These are phyloP conservation scores for Ypsolopha scabrella DNA, from an alignment of 2,888 invertebrate species.

Conservation along the genomic window DNA sequence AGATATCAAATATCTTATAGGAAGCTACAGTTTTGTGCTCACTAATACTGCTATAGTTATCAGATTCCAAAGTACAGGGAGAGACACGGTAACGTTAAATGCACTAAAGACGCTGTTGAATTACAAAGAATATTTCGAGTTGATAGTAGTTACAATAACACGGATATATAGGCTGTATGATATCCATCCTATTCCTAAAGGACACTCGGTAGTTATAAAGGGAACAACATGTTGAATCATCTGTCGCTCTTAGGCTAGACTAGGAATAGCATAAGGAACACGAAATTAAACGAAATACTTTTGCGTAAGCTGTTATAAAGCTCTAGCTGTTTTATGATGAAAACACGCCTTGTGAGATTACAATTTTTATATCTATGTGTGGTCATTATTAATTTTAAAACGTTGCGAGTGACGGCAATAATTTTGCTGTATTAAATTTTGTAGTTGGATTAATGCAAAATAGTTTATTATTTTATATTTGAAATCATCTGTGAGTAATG, in stretches of 20 bases:
- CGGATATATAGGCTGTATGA: slow-evolving; percentile 11
- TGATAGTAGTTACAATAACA: not conserved
- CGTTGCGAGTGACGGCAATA: slow-evolving; percentile 32
- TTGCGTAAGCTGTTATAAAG: slow-evolving; percentile 31
- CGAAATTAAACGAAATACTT: slow-evolving; percentile 39
- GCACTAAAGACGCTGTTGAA: slow-evolving; percentile 14
- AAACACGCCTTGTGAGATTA: slow-evolving; percentile 49
- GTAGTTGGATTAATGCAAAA: not conserved
- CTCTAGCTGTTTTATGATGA: slow-evolving; percentile 42
- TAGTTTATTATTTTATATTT: slow-evolving; percentile 4
- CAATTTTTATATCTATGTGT: slow-evolving; percentile 18
- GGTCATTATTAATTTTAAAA: not conserved
- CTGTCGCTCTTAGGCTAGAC: slow-evolving; percentile 31
- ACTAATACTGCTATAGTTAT: slow-evolving; percentile 28
- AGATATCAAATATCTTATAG: slow-evolving; percentile 3
- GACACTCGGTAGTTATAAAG: slow-evolving; percentile 27
- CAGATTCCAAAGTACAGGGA: slow-evolving; percentile 43
- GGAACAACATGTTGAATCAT: slow-evolving; percentile 49
- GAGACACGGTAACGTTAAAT: slow-evolving; percentile 26
- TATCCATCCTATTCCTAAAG: slow-evolving; percentile 18
- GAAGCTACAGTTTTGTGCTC: slow-evolving; percentile 16
- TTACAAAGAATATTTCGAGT: slow-evolving; percentile 10
- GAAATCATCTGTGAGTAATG: not conserved
- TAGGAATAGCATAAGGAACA: slow-evolving; percentile 39
- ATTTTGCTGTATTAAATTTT: slow-evolving; percentile 20